Base-by-base conservation (phyloP, 2,797 vertebrate genomes). In the Rhynchotus rufescens region DNA sequence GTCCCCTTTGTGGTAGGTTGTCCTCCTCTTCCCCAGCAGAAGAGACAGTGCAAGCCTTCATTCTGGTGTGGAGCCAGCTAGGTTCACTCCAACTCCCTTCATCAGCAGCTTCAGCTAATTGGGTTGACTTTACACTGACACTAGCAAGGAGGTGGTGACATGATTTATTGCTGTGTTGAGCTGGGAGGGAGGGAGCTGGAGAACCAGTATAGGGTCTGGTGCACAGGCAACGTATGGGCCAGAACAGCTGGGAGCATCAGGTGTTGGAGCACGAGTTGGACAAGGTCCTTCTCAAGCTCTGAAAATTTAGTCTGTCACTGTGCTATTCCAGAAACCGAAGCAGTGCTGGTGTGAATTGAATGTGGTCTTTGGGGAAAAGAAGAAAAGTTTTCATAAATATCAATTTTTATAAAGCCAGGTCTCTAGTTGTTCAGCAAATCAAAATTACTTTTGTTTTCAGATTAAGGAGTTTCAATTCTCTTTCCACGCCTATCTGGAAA, bases 71-170 rank as follows among this genome's bases (percentile, higher is more conserved):
- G 32, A 89, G 28, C 64, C 90, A 80, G 34, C 79, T 76, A 73
- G 62, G 90, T 92, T 85, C 75, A 34, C 89, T 66, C 65, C 92
- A 95, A 59, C 47, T 7, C 4, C 1, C 0, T 64, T 95, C 3
- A 10, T 95, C 95, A 95, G 95, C 90, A 93, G 66, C 86, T 96
- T 62, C 5, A 78, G 59, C 69, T 95, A 93, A 93, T 94, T 95
- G 90, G 95, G 23, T 80, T 89, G 92, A 73, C 84, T 95, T 90
- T 45, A 89, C 79, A 51, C 54, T 88, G 90, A 87, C 92, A 90
- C 42, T 38, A 85, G 81, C 89, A 67, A 75, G 76, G 66, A 86
- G 64, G 65, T 89, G 80, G 80, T 87, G 92, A 83, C 60, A 64
- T 95, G 95, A 95, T 95, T 96, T 94, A 95, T 95, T 89, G 64